phyloP scores from a whole-genome alignment of 2,888 invertebrate species.

The Mimas tiliae region DNA sequence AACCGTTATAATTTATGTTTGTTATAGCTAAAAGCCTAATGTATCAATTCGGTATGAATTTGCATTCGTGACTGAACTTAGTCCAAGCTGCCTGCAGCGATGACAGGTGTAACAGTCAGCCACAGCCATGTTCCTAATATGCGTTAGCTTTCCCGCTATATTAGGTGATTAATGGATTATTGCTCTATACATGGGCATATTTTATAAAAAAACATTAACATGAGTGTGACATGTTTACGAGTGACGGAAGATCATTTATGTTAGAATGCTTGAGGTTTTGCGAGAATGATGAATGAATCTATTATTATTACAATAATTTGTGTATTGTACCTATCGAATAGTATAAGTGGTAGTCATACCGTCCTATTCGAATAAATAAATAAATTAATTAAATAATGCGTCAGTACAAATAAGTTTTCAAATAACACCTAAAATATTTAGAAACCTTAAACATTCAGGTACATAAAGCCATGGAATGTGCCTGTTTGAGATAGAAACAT shows the following conservation, averaged over 20 bases:
- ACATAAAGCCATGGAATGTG: neutral
- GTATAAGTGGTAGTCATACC: too few relatives aligned
- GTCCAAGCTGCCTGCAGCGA: slow-evolving; percentile 67
- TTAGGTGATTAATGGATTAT: neutral
- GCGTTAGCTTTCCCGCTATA: slow-evolving; percentile 20
- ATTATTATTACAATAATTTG: too few relatives aligned
- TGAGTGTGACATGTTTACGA: too few relatives aligned
- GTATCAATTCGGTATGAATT: slow-evolving; percentile 68
- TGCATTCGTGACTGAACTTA: slow-evolving; percentile 66
- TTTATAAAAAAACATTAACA: neutral
- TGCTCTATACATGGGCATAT: too few relatives aligned
- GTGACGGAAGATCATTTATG: too few relatives aligned
- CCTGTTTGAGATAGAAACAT: slow-evolving; percentile 6
- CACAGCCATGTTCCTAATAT: slow-evolving; percentile 27
- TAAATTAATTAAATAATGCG: too few relatives aligned
- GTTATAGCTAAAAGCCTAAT: slow-evolving; percentile 60
- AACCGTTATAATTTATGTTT: slow-evolving; percentile 48
- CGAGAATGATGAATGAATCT: too few relatives aligned
- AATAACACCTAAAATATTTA: neutral
- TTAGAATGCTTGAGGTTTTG: too few relatives aligned
- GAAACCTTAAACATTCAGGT: neutral
- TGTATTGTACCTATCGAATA: too few relatives aligned
- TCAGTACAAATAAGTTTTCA: neutral
- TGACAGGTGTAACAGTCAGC: slow-evolving; percentile 66
- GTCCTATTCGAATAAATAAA: too few relatives aligned